These are phyloP conservation scores for Erpornis zantholeuca DNA, from an alignment of 2,113 vertebrate species.

Conservation along the genomic window DNA sequence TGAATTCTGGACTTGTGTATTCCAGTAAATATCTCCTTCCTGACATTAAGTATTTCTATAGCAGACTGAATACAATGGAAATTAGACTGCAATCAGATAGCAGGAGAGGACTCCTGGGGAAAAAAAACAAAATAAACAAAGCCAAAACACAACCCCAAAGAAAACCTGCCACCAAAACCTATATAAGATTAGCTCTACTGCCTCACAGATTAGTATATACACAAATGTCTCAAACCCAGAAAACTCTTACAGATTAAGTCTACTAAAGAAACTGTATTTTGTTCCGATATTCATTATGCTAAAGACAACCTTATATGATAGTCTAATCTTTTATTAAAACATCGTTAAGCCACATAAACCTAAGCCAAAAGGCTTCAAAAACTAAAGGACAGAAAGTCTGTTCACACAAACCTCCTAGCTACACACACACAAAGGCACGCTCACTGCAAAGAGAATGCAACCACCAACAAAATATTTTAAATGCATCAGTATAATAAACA, in stretches of 20 bases:
- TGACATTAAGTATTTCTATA: conserved; percentile 75
- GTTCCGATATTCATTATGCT: not conserved
- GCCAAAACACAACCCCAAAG: not conserved
- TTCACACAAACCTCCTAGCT: not conserved
- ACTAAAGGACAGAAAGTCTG: not conserved
- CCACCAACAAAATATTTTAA: not conserved
- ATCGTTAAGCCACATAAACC: not conserved
- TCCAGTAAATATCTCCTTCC: conserved; percentile 80
- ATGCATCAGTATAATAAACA: not conserved
- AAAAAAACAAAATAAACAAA: not conserved
- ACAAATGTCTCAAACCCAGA: not conserved
- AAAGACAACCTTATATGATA: not conserved
- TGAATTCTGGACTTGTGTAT: conserved; percentile 83
- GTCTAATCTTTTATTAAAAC: not conserved
- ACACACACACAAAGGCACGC: rapidly evolving
- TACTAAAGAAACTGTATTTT: not conserved
- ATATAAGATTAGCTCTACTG: not conserved
- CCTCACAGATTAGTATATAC: not conserved
- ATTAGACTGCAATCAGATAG: conserved; percentile 52
- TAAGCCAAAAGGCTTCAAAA: conserved; percentile 14
- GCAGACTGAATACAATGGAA: conserved; percentile 73
- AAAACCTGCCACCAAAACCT: not conserved
- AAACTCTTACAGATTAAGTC: not conserved
- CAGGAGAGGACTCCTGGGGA: not conserved
- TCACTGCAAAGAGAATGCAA: not conserved